phyloP scores from a whole-genome alignment of 2,113 vertebrate species.

The Caloenas nicobarica region DNA sequence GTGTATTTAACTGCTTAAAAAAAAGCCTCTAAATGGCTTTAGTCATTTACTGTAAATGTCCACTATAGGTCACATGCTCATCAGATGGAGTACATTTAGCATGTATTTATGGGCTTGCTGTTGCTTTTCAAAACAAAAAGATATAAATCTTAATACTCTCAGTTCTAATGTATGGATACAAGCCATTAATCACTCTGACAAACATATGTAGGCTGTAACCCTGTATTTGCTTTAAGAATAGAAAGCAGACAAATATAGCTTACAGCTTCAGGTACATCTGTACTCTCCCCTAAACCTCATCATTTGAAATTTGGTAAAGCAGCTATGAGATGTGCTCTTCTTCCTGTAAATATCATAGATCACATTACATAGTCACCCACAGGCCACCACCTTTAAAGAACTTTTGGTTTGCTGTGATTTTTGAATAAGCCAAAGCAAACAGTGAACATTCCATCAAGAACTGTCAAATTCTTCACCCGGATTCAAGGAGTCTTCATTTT shows the following conservation, averaged over 20 bases:
- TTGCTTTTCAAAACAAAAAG: slow-evolving; percentile 68
- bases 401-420: background rate
- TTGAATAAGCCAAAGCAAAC: background rate
- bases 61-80: background rate
- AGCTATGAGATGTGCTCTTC: slow-evolving; percentile 75
- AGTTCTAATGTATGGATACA: slow-evolving; percentile 57
- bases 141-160: slow-evolving; percentile 68
- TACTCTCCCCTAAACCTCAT: slow-evolving; percentile 64
- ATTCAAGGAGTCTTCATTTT: background rate
- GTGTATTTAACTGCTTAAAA: slow-evolving; percentile 66
- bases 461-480: background rate
- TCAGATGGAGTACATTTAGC: slow-evolving; percentile 34
- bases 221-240: slow-evolving; percentile 73
- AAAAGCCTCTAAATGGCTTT: slow-evolving; percentile 20
- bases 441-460: background rate
- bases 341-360: background rate
- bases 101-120: slow-evolving; percentile 63
- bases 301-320: background rate
- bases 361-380: background rate
- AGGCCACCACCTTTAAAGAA: background rate
- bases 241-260: slow-evolving; percentile 72
- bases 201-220: slow-evolving; percentile 74
- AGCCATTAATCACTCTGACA: slow-evolving; percentile 75
- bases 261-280: slow-evolving; percentile 74
- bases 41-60: slow-evolving; percentile 48